Evolutionary conservation across 1,140 invertebrate species (phyloP), one percentile per base, ranked within the genome.

Genomic region (Samia ricini): DNA sequence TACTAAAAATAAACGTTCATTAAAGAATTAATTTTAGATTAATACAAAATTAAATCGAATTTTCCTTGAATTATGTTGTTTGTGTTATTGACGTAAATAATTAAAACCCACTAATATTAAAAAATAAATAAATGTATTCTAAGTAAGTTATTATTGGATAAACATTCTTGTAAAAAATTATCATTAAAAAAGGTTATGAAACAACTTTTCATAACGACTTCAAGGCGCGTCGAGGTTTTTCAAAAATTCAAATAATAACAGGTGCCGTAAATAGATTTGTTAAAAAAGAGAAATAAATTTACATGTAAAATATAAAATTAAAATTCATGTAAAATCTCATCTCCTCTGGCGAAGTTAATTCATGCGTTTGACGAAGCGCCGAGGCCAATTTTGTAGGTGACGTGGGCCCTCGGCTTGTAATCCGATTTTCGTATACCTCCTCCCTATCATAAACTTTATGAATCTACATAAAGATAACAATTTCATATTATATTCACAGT

Each of bases 391-490:
- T 68, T 29, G 58, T 61, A 57, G 61, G 63, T 60, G 56, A 20
- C 59, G 61, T 20, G 66, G 52, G 48, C 63, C 68, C 33, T 42
- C 33, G 33, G n/a, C 33, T 62, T 66, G 48, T 76, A 78, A 78
- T 76, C 71, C 65, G 73, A 75, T 78, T 78, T 67, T 29, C 20
- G 59, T 69, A 49, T 60, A 21, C 29, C 50, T 56, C 29, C 50
- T 56, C 61, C 64, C 63, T 66, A 50, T 68, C 65, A 57, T 72
- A 71, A 78, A 76, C 66, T 76, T 76, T 56, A 63, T 61, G 63
- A 71, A 78, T 78, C 71, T 74, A 69, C 73, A 78, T 78, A 69
- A 72, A 26, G 56, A 52, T 52, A 52, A 52, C 51, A 22, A 52
- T 52, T 52, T 23, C 33, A 42, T 15, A 42, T 42, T 42, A 42